A percentile compares a stretch with the other conserved stretches of the same genome.
phyloP scores from a whole-genome alignment of 2,888 invertebrate species.

The Drosophila nr. fundita region DNA sequence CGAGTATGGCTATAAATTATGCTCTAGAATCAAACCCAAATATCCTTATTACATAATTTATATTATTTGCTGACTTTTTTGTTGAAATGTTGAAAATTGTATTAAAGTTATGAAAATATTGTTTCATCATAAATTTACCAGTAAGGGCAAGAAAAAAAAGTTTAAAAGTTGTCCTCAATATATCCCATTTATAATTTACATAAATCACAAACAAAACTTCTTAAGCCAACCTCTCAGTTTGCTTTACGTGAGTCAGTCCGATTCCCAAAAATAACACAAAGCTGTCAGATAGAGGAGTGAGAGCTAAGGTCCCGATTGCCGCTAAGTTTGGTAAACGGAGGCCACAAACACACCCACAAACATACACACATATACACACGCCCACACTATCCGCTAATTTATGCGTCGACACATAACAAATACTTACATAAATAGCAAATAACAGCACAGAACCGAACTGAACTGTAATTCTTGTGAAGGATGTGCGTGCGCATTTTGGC shows the following conservation, averaged over 20 bases:
- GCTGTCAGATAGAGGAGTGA: conserved; percentile 18
- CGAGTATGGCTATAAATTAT: background rate
- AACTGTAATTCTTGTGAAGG: conserved; percentile 43
- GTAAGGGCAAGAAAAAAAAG: no score
- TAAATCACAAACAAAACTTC: conserved; percentile 34
- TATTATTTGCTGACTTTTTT: background rate
- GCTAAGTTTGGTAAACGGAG: conserved; percentile 46
- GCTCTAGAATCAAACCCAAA: background rate
- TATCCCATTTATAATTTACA: conserved; percentile 10
- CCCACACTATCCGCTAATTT: conserved; percentile 2
- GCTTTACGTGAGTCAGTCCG: conserved; percentile 49
- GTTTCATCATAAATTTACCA: background rate
- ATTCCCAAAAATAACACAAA: conserved; percentile 34
- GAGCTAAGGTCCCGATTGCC: conserved; percentile 40
- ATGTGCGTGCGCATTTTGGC: conserved; percentile 47
- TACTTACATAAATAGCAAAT: background rate
- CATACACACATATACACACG: conserved; percentile 22
- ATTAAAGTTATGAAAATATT: background rate
- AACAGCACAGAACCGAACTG: background rate
- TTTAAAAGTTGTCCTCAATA: background rate
- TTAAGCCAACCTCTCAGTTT: conserved; percentile 34
- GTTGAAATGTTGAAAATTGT: background rate
- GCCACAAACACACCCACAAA: conserved; percentile 35
- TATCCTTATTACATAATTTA: background rate
- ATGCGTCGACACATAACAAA: conserved; percentile 5